Evolutionary conservation across 1,140 invertebrate species (phyloP).

Genomic region (Drosophila willistoni): DNA sequence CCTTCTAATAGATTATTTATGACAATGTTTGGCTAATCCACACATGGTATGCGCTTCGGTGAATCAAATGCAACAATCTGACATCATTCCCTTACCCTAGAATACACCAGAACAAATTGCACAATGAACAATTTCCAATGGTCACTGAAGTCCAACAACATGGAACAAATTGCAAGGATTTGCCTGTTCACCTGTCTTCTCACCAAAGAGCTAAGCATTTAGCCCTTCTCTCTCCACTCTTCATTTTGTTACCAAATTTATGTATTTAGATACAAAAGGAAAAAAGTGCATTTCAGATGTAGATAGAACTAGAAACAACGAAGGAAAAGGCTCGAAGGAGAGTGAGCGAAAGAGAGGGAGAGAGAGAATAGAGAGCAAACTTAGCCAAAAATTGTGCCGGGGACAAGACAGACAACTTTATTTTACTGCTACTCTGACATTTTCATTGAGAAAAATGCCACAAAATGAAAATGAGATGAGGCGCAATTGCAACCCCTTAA

Average conservation of each 20-base stretch:
- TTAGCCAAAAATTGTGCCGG: slow-evolving; percentile 2
- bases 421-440: slow-evolving; percentile 26
- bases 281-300: slow-evolving; percentile 29
- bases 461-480: slow-evolving; percentile 50
- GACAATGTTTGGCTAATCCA: slow-evolving; percentile 39
- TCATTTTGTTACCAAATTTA: slow-evolving; percentile 39
- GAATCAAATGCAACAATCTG: slow-evolving; percentile 29
- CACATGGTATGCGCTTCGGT: slow-evolving; percentile 26
- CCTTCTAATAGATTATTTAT: slow-evolving; percentile 18
- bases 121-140: slow-evolving; percentile 48
- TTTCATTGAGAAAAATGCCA: slow-evolving; percentile 78
- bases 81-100: slow-evolving; percentile 23
- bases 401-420: slow-evolving; percentile 12
- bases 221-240: not conserved
- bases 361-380: not conserved
- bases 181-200: slow-evolving; percentile 27
- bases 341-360: not conserved
- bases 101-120: slow-evolving; percentile 39
- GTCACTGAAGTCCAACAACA: slow-evolving; percentile 34
- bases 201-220: not conserved
- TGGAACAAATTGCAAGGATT: slow-evolving; percentile 61
- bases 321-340: no score
- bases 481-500: slow-evolving; percentile 14
- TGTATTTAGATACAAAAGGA: slow-evolving; percentile 58
- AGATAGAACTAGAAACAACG: not conserved